phyloP scores from a whole-genome alignment of 2,113 vertebrate species.

The Varanus salvator region DNA sequence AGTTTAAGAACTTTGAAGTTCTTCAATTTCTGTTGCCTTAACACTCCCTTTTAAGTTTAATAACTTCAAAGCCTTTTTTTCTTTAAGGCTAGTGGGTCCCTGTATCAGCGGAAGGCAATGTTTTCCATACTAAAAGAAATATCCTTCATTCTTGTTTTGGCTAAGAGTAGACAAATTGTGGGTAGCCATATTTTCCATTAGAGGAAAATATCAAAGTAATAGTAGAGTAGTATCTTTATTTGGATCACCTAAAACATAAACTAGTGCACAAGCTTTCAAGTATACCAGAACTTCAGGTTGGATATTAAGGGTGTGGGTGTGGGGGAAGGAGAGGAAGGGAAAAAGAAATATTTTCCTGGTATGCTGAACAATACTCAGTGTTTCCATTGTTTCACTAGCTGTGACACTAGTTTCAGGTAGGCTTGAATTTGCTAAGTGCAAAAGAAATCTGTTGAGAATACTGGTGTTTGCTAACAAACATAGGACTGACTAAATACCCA shows the following conservation, averaged over 20 bases:
- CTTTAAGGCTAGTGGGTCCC: conserved; percentile 49
- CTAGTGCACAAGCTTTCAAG: neutral
- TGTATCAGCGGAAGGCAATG: conserved; percentile 40
- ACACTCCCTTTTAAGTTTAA: conserved; percentile 37
- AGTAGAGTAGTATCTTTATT: neutral
- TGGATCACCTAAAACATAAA: neutral
- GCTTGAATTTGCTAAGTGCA: neutral
- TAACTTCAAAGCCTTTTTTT: conserved; percentile 41
- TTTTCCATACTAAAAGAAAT: conserved; percentile 40
- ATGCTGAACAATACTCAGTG: neutral
- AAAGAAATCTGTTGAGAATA: neutral
- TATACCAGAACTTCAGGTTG: conserved; percentile 12
- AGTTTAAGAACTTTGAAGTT: conserved; percentile 42
- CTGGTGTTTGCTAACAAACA: conserved; percentile 33
- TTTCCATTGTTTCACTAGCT: neutral
- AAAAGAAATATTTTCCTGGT: neutral
- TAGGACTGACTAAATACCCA: neutral
- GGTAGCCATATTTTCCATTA: neutral
- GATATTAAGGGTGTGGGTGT: neutral
- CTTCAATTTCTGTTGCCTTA: conserved; percentile 25
- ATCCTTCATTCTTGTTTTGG: neutral
- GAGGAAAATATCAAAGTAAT: neutral
- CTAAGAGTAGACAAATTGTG: neutral
- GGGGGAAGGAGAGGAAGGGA: too few species aligned
- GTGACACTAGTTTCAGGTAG: too few species aligned